phyloP scores from a whole-genome alignment of 1,140 invertebrate species.

The Solenopsis invicta region DNA sequence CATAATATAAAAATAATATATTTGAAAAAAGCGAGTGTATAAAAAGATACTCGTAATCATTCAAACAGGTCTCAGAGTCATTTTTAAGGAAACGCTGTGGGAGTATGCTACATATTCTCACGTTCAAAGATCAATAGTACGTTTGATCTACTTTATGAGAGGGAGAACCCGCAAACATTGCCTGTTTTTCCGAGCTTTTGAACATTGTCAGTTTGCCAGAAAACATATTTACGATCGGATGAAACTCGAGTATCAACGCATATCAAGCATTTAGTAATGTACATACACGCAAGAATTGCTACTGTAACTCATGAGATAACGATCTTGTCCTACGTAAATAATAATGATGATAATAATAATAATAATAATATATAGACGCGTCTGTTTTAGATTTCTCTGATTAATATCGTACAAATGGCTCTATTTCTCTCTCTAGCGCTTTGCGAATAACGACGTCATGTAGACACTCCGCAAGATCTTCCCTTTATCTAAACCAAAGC shows the following conservation, averaged over 20 bases:
- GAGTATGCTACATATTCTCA: not conserved
- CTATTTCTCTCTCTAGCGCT: conserved; percentile 28
- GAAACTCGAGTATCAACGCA: conserved; percentile 21
- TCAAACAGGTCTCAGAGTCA: not conserved
- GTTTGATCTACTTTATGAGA: not conserved
- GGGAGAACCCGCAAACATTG: not conserved
- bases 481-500: conserved; percentile 54
- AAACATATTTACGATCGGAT: not conserved
- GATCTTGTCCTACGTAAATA: conserved; percentile 37
- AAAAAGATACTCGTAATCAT: not conserved
- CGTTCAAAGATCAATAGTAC: not conserved
- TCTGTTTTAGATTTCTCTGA: conserved; percentile 31
- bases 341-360: not conserved
- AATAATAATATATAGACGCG: conserved; percentile 41
- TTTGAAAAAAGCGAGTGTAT: not conserved
- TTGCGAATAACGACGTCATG: conserved; percentile 1
- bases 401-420: conserved; percentile 37
- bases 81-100: not conserved
- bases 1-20: not conserved
- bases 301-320: conserved; percentile 27
- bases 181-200: not conserved
- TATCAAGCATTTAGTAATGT: conserved; percentile 22
- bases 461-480: conserved; percentile 16
- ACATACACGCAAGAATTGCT: conserved; percentile 1
- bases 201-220: not conserved